Percentiles rank a stretch among this genome's conserved stretches.
Conservation (phyloP, 2,797 vertebrate species). For the Gymnothorax javanicus region DNA sequence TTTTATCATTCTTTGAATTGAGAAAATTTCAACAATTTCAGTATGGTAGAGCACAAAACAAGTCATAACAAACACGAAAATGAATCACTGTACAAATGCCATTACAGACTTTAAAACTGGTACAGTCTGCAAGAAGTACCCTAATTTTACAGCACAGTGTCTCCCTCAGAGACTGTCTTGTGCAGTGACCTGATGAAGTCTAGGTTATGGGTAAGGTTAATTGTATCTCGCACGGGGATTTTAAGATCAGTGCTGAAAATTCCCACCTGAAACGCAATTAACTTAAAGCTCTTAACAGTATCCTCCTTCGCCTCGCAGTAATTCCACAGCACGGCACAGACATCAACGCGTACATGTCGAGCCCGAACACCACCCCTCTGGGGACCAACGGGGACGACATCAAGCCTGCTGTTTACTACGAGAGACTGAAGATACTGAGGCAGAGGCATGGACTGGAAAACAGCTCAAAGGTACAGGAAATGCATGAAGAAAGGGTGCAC, state of each 20-base stretch:
- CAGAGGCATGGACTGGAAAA: conserved; percentile 95
- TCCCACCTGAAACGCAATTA: too few relatives aligned
- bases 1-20: too few relatives aligned
- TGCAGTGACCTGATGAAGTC: not conserved
- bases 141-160: too few relatives aligned
- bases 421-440: conserved; percentile 93
- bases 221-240: not conserved
- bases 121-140: too few relatives aligned
- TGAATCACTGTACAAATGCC: too few relatives aligned
- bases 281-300: not conserved
- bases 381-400: conserved; percentile 87
- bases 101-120: too few relatives aligned
- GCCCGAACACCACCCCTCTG: conserved; percentile 63
- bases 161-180: not conserved
- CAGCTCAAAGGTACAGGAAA: conserved; percentile 79
- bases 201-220: not conserved
- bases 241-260: not conserved
- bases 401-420: conserved; percentile 92
- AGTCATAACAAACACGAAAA: too few relatives aligned
- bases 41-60: too few relatives aligned
- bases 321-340: conserved; percentile 84
- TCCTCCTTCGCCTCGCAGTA: conserved; percentile 63
- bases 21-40: too few relatives aligned
- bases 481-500: too few relatives aligned
- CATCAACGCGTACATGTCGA: conserved; percentile 36